phyloP scores from a whole-genome alignment of 2,113 vertebrate genomes.

The Sialia sialis region DNA sequence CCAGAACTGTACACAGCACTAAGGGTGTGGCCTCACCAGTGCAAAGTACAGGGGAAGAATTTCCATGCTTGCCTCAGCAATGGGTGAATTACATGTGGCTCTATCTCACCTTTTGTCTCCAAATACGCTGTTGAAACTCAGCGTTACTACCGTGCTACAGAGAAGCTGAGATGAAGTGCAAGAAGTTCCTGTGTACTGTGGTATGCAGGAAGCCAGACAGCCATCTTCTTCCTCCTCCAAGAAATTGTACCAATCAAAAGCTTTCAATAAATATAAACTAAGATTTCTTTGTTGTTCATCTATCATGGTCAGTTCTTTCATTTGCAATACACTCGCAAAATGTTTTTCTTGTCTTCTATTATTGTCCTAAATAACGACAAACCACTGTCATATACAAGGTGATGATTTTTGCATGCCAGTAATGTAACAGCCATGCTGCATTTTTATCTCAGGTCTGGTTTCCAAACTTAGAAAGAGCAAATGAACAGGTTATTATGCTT shows the following conservation, averaged over 20 bases:
- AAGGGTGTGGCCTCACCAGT: not conserved
- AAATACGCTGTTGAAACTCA: not conserved
- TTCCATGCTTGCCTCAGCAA: not conserved
- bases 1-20: not conserved
- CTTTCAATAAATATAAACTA: not conserved
- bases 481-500: not conserved
- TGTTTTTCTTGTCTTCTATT: not conserved
- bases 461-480: not conserved
- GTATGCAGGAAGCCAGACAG: not conserved
- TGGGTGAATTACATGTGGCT: not conserved
- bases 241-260: not conserved
- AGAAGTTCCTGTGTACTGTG: not conserved
- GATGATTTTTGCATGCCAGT: not conserved
- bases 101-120: not conserved
- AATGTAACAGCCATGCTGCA: not conserved
- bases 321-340: not conserved
- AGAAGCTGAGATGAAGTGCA: not conserved
- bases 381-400: not conserved
- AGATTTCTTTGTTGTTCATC: not conserved
- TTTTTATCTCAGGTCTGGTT: not conserved
- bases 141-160: not conserved
- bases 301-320: not conserved
- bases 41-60: rapidly evolving
- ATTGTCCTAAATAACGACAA: not conserved
- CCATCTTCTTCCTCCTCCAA: not conserved